phyloP scores from a whole-genome alignment of 1,140 invertebrate genomes.

The Battus philenor region DNA sequence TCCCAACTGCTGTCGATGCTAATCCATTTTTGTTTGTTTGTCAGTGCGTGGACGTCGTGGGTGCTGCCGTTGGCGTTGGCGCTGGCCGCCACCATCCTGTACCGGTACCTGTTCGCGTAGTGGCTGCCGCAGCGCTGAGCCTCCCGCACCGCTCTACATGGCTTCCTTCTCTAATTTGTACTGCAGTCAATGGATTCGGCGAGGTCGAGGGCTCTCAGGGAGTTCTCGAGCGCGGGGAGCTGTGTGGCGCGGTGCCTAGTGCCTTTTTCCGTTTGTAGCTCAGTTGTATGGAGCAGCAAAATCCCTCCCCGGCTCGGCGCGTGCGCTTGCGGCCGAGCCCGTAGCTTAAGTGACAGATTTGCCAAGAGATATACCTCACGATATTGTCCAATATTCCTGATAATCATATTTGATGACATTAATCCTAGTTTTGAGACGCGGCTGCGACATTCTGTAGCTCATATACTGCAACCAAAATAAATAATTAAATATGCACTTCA shows the following conservation, averaged over 20 bases:
- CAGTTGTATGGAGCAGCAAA: too few relatives aligned
- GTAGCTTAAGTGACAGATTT: neutral
- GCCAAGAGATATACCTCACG: conserved; percentile 12
- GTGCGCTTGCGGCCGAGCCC: neutral
- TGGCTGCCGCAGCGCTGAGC: too few relatives aligned
- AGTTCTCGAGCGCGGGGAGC: too few relatives aligned
- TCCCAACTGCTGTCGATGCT: too few relatives aligned
- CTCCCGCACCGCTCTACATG: neutral
- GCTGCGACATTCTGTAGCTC: neutral
- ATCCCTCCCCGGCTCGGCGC: neutral
- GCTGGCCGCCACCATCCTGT: conserved; percentile 55
- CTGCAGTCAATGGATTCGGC: too few relatives aligned
- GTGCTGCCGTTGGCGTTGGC: conserved; percentile 56
- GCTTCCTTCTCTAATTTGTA: too few relatives aligned
- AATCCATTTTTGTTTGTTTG: too few relatives aligned
- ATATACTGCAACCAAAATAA: too few relatives aligned
- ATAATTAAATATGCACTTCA: neutral
- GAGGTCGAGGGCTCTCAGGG: too few relatives aligned
- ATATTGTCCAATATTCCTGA: too few relatives aligned
- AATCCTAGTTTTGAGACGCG: neutral
- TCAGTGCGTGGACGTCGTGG: conserved; percentile 55
- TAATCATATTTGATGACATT: neutral
- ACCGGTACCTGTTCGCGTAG: conserved; percentile 64
- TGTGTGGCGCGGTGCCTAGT: too few relatives aligned
- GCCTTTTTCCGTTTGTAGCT: too few relatives aligned